Evolutionary conservation across 2,888 invertebrate species (phyloP).

Genomic region (Cryptus viduatorius): DNA sequence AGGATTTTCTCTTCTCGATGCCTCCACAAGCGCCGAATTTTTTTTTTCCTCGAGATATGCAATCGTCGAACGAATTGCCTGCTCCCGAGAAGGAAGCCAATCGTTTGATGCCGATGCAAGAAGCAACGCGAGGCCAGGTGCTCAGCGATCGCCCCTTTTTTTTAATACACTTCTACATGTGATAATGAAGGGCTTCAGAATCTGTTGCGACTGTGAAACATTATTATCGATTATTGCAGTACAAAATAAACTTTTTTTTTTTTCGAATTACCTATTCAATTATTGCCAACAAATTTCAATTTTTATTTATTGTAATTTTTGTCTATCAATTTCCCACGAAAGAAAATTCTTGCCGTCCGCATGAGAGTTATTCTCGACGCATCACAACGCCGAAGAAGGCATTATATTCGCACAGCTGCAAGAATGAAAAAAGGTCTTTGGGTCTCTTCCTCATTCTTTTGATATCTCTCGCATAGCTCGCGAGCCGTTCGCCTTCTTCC

Average conservation of each 20-base stretch:
- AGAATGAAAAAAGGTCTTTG: neutral
- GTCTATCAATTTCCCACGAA: neutral
- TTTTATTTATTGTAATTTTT: too few species aligned
- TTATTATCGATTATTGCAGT: neutral
- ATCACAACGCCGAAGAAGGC: neutral
- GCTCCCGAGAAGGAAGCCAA: neutral
- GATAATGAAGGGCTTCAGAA: neutral
- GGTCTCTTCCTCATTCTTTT: constrained; percentile 14
- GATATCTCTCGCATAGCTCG: constrained; percentile 41
- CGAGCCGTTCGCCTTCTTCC: constrained; percentile 23
- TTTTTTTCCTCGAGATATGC: neutral
- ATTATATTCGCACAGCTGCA: constrained; percentile 8
- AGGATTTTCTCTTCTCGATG: neutral
- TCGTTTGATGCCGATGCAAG: neutral
- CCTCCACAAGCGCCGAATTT: neutral
- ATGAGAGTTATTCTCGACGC: neutral
- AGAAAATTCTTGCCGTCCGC: neutral
- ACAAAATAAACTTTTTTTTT: neutral
- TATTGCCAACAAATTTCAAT: too few species aligned
- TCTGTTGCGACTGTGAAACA: neutral
- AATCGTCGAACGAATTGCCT: neutral
- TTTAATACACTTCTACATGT: neutral
- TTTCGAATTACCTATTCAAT: too few species aligned
- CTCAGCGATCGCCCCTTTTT: neutral
- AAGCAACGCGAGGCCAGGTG: neutral